phyloP scores from a whole-genome alignment of 2,888 invertebrate species.

The Eupithecia pulchellata region DNA sequence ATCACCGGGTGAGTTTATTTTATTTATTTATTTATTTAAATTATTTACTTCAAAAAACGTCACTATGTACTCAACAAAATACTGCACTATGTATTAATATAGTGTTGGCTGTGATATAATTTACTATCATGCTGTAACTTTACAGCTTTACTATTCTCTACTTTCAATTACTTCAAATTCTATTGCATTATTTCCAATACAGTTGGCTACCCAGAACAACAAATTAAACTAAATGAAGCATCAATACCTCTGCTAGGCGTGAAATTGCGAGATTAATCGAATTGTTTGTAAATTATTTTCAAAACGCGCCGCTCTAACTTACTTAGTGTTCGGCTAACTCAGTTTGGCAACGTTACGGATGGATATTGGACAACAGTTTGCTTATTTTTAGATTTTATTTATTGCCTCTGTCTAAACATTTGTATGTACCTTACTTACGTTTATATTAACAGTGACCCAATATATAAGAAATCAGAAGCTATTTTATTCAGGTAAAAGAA shows the following conservation, averaged over 20 bases:
- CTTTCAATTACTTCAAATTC: background rate
- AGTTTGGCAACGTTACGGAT: slow-evolving; percentile 24
- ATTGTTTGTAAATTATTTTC: slow-evolving; percentile 46
- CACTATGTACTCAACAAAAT: too few relatives aligned
- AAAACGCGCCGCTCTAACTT: slow-evolving; percentile 42
- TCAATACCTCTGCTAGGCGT: slow-evolving; percentile 34
- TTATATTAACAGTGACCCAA: too few relatives aligned
- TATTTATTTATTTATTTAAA: too few relatives aligned
- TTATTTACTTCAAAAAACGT: too few relatives aligned
- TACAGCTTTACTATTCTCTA: too few relatives aligned
- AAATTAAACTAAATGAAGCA: slow-evolving; percentile 46
- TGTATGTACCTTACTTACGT: too few relatives aligned
- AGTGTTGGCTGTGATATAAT: too few relatives aligned
- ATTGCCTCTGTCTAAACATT: too few relatives aligned
- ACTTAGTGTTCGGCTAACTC: slow-evolving; percentile 39
- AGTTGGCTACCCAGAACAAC: slow-evolving; percentile 1
- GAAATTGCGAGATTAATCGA: slow-evolving; percentile 39
- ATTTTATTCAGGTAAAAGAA: too few relatives aligned
- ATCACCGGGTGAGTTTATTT: slow-evolving; percentile 55
- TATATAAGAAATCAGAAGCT: too few relatives aligned
- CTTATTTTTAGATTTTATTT: background rate
- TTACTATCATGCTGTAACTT: too few relatives aligned
- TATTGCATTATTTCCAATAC: background rate
- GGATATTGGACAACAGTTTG: slow-evolving; percentile 16
- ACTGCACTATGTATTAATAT: too few relatives aligned